phyloP scores from a whole-genome alignment of 1,140 invertebrate species.

The Thrips palmi region DNA sequence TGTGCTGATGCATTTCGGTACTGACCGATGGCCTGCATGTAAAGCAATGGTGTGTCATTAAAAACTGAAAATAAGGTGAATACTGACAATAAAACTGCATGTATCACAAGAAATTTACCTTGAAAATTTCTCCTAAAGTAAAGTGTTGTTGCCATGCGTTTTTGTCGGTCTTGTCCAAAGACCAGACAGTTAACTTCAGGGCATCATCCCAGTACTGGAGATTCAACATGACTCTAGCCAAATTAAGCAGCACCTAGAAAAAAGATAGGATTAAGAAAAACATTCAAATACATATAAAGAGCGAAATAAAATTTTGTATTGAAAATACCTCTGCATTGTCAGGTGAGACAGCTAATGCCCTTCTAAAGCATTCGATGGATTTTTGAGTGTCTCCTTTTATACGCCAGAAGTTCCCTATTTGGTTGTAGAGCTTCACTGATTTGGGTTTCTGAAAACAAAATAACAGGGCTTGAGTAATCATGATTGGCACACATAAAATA shows the following conservation, averaged over 20 bases:
- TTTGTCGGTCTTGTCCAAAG: constrained; percentile 52
- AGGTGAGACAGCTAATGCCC: constrained; percentile 64
- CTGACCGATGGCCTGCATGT: constrained; percentile 61
- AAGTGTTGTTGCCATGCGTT: constrained; percentile 82
- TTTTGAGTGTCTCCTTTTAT: constrained; percentile 67
- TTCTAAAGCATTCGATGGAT: constrained; percentile 73
- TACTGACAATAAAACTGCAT: neutral
- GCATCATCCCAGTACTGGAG: constrained; percentile 77
- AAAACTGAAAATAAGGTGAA: constrained; percentile 1
- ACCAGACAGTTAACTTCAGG: constrained; percentile 61
- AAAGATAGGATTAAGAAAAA: constrained; percentile 6
- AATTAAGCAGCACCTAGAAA: constrained; percentile 48
- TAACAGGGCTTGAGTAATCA: constrained; percentile 3
- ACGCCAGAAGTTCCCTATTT: constrained; percentile 76
- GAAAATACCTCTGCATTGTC: constrained; percentile 59
- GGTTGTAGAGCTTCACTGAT: constrained; percentile 68
- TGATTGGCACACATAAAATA: constrained; percentile 9
- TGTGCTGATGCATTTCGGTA: constrained; percentile 65
- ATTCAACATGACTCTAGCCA: constrained; percentile 66
- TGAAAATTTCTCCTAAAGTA: constrained; percentile 66
- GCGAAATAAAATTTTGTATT: constrained; percentile 7
- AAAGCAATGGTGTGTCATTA: constrained; percentile 11
- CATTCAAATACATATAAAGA: neutral
- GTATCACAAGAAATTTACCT: too few species aligned
- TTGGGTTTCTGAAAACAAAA: constrained; percentile 48